Evolutionary conservation across 2,888 invertebrate genomes (phyloP).

Genomic region (Itoplectis maculator): DNA sequence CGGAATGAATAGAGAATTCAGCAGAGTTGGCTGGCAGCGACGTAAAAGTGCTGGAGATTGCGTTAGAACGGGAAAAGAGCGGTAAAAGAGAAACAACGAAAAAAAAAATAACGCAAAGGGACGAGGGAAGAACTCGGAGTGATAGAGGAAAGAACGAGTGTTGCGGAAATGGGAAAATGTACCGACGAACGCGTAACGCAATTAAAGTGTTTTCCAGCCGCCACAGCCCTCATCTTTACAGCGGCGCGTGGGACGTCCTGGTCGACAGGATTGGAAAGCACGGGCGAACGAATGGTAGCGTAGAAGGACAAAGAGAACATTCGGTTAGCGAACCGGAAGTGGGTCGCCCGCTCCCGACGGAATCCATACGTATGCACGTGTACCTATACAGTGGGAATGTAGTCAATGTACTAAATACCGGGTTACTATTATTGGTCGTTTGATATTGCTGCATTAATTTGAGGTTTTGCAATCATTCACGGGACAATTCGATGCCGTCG

Average conservation of each 20-base stretch:
- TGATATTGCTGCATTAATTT: not conserved
- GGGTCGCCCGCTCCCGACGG: constrained; percentile 1
- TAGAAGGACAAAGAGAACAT: constrained; percentile 42
- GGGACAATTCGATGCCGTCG: not conserved
- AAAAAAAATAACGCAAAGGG: not conserved
- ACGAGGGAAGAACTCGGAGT: constrained; percentile 7
- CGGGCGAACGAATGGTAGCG: constrained; percentile 4
- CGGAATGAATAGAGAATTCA: constrained; percentile 40
- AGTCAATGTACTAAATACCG: not conserved
- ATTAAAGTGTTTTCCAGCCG: constrained; percentile 68
- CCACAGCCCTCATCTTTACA: constrained; percentile 16
- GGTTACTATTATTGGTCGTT: not conserved
- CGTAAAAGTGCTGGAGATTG: constrained; percentile 50
- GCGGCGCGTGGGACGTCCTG: not conserved
- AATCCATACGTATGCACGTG: not conserved
- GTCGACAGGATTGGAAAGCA: constrained; percentile 26
- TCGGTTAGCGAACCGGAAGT: constrained; percentile 48
- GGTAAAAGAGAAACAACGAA: constrained; percentile 1
- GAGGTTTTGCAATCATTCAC: not conserved
- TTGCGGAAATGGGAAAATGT: constrained; percentile 61
- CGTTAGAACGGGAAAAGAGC: constrained; percentile 47
- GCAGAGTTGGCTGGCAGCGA: not conserved
- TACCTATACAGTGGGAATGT: constrained; percentile 16
- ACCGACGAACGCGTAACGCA: constrained; percentile 64
- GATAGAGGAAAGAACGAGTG: constrained; percentile 26